A percentile compares a stretch with the other conserved stretches of the same genome.
Conservation (phyloP, 2,888 invertebrate species). For the Microplitis deprimator region DNA sequence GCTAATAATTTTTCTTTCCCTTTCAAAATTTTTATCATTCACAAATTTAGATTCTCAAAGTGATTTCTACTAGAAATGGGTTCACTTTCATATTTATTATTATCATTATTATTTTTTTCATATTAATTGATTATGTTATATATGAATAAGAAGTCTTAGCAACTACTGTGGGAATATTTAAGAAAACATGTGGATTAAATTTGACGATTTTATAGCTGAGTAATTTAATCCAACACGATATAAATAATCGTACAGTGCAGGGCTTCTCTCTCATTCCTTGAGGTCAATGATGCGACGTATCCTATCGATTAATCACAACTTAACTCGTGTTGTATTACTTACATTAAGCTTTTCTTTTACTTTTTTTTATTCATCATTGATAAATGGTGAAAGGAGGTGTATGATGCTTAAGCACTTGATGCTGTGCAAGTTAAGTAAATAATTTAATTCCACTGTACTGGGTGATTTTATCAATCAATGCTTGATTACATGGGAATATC, state of each 20-base stretch:
- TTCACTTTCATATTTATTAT: too few species aligned
- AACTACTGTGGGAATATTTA: conserved; percentile 6
- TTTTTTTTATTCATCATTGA: conserved; percentile 53
- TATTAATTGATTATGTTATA: too few species aligned
- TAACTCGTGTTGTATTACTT: conserved; percentile 38
- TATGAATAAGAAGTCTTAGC: not conserved
- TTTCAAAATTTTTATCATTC: not conserved
- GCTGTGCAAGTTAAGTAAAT: conserved; percentile 49
- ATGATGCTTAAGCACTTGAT: conserved; percentile 24
- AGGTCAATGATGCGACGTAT: conserved; percentile 53
- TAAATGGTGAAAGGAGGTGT: conserved; percentile 55
- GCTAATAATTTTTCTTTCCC: not conserved
- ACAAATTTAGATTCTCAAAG: too few species aligned
- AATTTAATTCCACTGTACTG: conserved; percentile 49
- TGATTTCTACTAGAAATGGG: too few species aligned
- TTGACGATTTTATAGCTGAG: conserved; percentile 9
- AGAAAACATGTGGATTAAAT: conserved; percentile 16
- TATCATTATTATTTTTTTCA: too few species aligned
- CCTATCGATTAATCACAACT: conserved; percentile 60
- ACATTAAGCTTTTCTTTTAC: conserved; percentile 49
- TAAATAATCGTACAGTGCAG: not conserved
- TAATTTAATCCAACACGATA: not conserved
- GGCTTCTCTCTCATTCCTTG: conserved; percentile 16
- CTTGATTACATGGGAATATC: conserved; percentile 8
- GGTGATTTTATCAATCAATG: too few species aligned